Base-by-base conservation (phyloP, 92 coral and sea anemone species). In the Hydrozoanthus gracilis region DNA sequence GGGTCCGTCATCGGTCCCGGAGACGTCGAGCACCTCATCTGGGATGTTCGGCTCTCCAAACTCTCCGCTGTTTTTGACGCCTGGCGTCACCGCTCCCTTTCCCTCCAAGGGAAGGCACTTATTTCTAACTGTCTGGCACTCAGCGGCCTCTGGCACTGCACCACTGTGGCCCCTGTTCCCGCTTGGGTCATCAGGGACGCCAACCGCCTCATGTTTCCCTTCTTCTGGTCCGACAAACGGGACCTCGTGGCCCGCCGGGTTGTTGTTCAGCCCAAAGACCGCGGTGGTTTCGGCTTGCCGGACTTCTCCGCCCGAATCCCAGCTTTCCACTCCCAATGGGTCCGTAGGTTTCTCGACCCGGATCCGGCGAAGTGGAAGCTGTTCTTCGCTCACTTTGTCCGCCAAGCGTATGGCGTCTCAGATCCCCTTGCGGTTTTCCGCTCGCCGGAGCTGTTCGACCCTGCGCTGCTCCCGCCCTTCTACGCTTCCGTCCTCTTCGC, bases 241-340 rank as follows among this genome's bases (percentile, higher is more conserved):
- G 86, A 87, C 15, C 60, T 62, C 55, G 75, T 77, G 10, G 84
- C 86, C 35, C 44, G 66, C 4, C 17, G 17, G 73, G 74, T 56
- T 2, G 74, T 82, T 14, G 27, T 61, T 47, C 88, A 86, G 48
- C 0, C 88, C 39, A 50, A 0, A 45, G 49, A 17, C 3, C 50
- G 44, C 0, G 88, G 88, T 0, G 74, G 88, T 60, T 73, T 86
- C 12, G 17, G 14, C 7, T 58, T 78, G 13, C 66, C 66, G 15
- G 66, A 60, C 16, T 60, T 60, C 4, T 8, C 16, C 3, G 13
- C 66, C 4, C 66, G 66, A 9, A 60, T 60, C 66, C 66, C 66
- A 8, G 66, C 66, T 60, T 60, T 60, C 66, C 66, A 60, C 66
- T 60, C 66, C 15, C 66, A 60, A 60, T 60, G 66, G 66, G 66